Percentiles rank a stretch among this genome's conserved stretches.
Evolutionary conservation across 2,888 invertebrate genomes (phyloP).

Genomic region (Xiphydria camelus): DNA sequence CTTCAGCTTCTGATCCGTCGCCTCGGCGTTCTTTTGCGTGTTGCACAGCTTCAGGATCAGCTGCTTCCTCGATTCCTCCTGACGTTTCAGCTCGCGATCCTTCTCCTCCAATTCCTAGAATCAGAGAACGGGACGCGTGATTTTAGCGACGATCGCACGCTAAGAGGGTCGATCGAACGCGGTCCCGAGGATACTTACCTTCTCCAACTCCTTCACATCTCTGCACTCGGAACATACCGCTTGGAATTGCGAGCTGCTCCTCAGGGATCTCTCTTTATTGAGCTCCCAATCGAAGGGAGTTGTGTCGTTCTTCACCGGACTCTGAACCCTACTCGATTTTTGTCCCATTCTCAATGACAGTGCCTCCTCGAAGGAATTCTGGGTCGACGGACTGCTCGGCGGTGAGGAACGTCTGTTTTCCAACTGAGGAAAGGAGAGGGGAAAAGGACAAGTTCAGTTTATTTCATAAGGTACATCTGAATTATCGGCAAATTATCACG

Average conservation of each 20-base stretch:
- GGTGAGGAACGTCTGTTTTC: constrained; percentile 47
- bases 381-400: constrained; percentile 41
- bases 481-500: no score
- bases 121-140: no score
- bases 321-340: constrained; percentile 27
- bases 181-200: no score
- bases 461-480: no score
- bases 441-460: no score
- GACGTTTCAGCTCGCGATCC: constrained; percentile 38
- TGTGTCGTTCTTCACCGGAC: constrained; percentile 31
- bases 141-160: no score
- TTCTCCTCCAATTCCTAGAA: constrained; percentile 46
- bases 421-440: constrained; percentile 38
- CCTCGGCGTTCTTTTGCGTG: constrained; percentile 38
- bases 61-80: constrained; percentile 50
- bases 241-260: not conserved
- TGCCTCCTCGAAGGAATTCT: constrained; percentile 32
- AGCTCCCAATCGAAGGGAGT: constrained; percentile 41
- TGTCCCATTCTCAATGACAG: constrained; percentile 33
- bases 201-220: constrained; percentile 34
- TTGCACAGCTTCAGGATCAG: constrained; percentile 45
- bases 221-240: constrained; percentile 16
- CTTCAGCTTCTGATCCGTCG: constrained; percentile 48
- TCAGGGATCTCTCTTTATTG: constrained; percentile 31
- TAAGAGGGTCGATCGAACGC: no score